Base-by-base conservation (phyloP, 2,888 invertebrate species). In the Cosmia trapezina region DNA sequence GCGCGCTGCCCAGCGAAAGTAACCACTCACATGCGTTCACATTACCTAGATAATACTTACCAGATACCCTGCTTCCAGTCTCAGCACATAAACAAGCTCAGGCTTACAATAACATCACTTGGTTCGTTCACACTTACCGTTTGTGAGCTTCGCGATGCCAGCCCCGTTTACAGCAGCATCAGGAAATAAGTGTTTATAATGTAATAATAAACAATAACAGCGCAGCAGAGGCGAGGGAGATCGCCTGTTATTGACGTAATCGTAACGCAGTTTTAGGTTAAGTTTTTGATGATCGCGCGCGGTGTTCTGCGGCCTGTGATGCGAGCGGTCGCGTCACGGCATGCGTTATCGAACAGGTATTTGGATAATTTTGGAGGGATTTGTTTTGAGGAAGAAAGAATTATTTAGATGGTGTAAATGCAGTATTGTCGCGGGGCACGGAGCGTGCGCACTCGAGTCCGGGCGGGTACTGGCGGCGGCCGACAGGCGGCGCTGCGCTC, bases 401-500 rank as follows among this genome's bases (percentile, higher is more conserved):
- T 87, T 84, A 87, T 90, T 88, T 86, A 84, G 91, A 89, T 78
- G 76, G 78, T 90, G 89, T 88, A 90, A 92, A 94, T 94, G 94
- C 94, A 91, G 92, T 92, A 91, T 91, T 89, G 90, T 91, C 87
- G 91, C 89, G 90, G 91, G 90, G 87, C 89, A 91, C 85, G 91
- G 96, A 94, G 95, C 89, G 92, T 95, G 95, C 96, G 96, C 96
- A 95, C 86, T 94, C 89, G 90, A 88, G 88, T 86, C 92, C 89
- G 86, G 83, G 81, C 79, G 78, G 83, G 89, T 93, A 94, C 95
- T 94, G 94, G 83, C 90, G 89, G 78, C 87, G 85, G 89, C 90
- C 94, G 91, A 73, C 86, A 91, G 95, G 90, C 93, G 95, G 95
- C 95, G 95, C 91, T 92, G 89, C 81, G 77, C 75, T 86, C 86